phyloP scores from a whole-genome alignment of 2,797 vertebrate genomes.

The Lagorchestes hirsutus region DNA sequence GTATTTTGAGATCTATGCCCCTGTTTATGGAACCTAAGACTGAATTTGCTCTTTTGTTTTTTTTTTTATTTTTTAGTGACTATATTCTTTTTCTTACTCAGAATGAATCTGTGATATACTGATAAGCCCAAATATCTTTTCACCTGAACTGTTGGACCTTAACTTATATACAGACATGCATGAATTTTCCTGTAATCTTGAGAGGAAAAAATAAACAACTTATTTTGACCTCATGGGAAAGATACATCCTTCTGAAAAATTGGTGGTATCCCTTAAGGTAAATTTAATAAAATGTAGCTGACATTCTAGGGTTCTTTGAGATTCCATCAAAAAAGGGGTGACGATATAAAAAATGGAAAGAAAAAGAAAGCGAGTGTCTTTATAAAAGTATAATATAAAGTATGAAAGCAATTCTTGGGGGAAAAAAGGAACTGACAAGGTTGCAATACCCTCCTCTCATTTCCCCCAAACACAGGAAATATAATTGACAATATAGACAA shows the following conservation, averaged over 20 bases:
- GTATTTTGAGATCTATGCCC: background rate
- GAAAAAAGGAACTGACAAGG: background rate
- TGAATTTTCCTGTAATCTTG: background rate
- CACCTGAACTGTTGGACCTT: background rate
- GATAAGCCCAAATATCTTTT: background rate
- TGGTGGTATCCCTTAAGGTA: background rate
- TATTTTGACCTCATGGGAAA: background rate
- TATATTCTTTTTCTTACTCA: background rate
- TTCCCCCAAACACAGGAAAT: background rate
- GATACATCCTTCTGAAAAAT: background rate
- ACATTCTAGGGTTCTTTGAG: background rate
- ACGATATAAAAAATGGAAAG: background rate
- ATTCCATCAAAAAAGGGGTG: background rate
- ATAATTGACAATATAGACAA: background rate
- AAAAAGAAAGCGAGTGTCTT: background rate
- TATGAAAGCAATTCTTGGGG: background rate
- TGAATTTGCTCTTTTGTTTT: background rate
- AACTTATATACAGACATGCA: background rate
- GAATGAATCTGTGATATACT: background rate
- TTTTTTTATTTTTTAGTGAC: background rate
- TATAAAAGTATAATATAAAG: background rate
- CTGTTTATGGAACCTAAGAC: background rate
- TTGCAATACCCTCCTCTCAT: background rate
- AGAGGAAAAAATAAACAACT: background rate
- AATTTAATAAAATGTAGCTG: background rate